These are phyloP conservation scores for Centropus unirufus DNA, from an alignment of 2,113 vertebrate genomes.

Conservation along the genomic window DNA sequence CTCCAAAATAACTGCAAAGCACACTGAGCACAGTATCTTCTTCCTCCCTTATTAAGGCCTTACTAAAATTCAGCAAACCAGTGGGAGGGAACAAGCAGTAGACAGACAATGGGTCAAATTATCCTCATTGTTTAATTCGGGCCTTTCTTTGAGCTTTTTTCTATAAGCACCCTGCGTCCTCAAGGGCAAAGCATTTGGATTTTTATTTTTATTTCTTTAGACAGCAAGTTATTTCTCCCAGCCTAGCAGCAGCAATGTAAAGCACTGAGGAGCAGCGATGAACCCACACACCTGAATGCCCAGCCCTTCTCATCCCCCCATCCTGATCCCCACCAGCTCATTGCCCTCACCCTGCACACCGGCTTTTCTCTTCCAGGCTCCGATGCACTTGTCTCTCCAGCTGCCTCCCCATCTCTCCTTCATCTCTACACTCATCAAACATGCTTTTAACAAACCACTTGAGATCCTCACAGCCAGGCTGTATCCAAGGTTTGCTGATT, in stretches of 20 bases:
- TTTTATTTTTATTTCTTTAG: slow-evolving; percentile 23
- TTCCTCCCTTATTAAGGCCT: neutral
- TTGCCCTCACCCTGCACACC: accelerated
- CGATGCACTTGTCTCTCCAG: neutral
- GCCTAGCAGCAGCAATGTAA: neutral
- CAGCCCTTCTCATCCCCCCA: neutral
- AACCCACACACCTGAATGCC: accelerated
- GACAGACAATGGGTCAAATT: neutral
- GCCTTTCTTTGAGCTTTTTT: neutral
- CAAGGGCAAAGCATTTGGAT: neutral
- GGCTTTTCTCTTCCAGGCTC: neutral
- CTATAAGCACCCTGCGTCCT: neutral
- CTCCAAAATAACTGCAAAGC: neutral
- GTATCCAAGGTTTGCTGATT: neutral
- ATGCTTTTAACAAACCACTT: slow-evolving; percentile 41
- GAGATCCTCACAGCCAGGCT: neutral
- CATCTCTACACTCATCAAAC: neutral
- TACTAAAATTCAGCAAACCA: neutral
- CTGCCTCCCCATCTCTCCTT: neutral
- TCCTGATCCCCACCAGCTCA: neutral
- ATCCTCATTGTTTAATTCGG: neutral
- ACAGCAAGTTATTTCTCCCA: neutral
- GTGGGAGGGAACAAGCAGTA: neutral
- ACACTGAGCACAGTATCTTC: neutral
- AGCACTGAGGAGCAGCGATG: neutral